phyloP scores from a whole-genome alignment of 2,113 vertebrate genomes.

The Tachycineta bicolor region DNA sequence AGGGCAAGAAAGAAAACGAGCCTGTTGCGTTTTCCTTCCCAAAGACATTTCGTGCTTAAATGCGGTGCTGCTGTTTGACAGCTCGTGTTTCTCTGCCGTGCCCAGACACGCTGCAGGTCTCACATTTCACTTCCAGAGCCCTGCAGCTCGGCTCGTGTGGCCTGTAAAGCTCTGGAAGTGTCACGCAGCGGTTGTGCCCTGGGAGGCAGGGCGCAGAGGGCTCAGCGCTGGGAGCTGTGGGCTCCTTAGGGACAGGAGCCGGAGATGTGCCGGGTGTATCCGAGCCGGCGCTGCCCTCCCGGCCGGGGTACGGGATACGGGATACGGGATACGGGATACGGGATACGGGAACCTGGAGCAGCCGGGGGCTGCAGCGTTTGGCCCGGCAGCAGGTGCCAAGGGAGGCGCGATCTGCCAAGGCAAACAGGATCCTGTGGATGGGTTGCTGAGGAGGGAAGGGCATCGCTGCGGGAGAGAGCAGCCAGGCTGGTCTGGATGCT shows the following conservation, averaged over 20 bases:
- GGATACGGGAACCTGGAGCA: background rate
- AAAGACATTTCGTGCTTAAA: background rate
- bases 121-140: background rate
- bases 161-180: background rate
- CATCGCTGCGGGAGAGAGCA: background rate
- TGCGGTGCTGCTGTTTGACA: background rate
- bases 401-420: background rate
- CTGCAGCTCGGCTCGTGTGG: background rate
- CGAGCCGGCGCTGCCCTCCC: background rate
- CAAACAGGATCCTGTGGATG: slow-evolving; percentile 1
- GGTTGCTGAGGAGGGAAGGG: background rate
- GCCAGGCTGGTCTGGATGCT: background rate
- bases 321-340: background rate
- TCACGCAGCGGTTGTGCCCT: background rate
- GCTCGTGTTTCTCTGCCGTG: background rate
- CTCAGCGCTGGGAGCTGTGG: fast-evolving
- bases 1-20: background rate
- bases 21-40: background rate
- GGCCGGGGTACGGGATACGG: fast-evolving
- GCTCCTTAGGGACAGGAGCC: background rate
- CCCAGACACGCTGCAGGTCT: background rate
- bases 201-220: background rate
- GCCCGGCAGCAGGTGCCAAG: slow-evolving; percentile 7
- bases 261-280: background rate
- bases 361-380: background rate